Base-by-base conservation (phyloP, 2,888 invertebrate genomes). In the Crossocerus cetratus region DNA sequence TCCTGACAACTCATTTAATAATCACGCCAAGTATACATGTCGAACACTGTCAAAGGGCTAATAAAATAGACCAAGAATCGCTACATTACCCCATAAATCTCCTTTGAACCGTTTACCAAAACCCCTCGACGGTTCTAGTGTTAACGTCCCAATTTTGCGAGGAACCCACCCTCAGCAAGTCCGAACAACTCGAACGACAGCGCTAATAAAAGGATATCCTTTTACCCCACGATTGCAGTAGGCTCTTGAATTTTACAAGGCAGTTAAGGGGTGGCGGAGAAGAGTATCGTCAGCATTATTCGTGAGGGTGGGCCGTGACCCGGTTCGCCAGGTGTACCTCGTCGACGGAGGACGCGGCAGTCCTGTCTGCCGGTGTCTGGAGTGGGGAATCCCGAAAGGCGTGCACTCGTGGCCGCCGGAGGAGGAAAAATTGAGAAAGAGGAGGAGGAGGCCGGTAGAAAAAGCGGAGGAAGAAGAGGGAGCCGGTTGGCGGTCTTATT, bases 401-500 rank as follows among this genome's bases (percentile, higher is more conserved):
- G 32, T 32, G 32, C 32, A 32, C 32, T 32, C 5, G 32, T 32
- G 32, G 32, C 32, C 32, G 8, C 1, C 5, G 32, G 61, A 59
- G 13, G 23, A 42, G 54, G 42, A 14, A n/a, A 42, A 14, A 42
- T 42, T 54, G 32, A 22, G 21, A 60, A 21, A 8, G 16, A 55
- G 55, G 60, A 8, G 21, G 14, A 16, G 13, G 55, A 14, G 5
- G 4, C 21, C 14, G 54, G 22, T 43, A 13, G 44, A 64, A 18
- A 58, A 62, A 57, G 53, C 42, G 43, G 60, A 56, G 58, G 20
- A 62, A 49, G 60, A 69, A 67, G 64, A 64, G 69, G 32, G 65
- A 58, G 49, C 64, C 32, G 62, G 72, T 70, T 67, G 71, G 62
- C 75, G 65, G 65, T 76, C 80, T 82, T 81, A 81, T 82, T 81